These are phyloP conservation scores for Mustela erminea DNA, from an alignment of 2,797 vertebrate genomes.

Conservation along the genomic window DNA sequence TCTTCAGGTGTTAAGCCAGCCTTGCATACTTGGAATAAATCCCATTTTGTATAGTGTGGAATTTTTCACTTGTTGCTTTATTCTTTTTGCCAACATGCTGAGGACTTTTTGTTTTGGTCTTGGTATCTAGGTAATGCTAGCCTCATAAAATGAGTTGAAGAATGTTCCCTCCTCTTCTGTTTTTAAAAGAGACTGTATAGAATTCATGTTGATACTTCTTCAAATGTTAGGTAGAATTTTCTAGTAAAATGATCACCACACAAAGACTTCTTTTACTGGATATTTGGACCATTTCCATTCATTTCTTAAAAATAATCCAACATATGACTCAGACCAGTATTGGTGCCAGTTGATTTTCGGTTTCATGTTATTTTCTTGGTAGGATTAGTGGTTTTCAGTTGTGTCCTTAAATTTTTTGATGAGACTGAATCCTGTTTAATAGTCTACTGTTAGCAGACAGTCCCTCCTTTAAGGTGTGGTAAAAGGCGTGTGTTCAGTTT, in stretches of 20 bases:
- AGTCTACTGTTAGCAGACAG: neutral
- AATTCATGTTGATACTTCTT: neutral
- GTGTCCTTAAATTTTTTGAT: neutral
- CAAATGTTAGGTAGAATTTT: neutral
- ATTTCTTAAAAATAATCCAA: neutral
- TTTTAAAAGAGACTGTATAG: neutral
- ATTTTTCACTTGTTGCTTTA: neutral
- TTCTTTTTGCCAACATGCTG: neutral
- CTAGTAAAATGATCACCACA: neutral
- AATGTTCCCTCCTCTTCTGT: neutral
- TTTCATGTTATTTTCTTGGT: neutral
- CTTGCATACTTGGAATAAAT: neutral
- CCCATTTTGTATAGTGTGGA: neutral
- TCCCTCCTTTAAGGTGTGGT: neutral
- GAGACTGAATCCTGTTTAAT: neutral
- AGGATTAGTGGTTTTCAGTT: neutral
- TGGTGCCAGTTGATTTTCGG: neutral
- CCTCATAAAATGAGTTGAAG: neutral
- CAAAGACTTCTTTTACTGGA: neutral
- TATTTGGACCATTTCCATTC: neutral
- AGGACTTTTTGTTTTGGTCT: neutral
- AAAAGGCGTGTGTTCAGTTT: neutral
- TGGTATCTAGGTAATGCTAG: neutral
- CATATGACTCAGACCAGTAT: neutral
- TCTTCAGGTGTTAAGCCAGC: neutral